phyloP scores from a whole-genome alignment of 2,797 vertebrate genomes.

The Cuniculus paca region DNA sequence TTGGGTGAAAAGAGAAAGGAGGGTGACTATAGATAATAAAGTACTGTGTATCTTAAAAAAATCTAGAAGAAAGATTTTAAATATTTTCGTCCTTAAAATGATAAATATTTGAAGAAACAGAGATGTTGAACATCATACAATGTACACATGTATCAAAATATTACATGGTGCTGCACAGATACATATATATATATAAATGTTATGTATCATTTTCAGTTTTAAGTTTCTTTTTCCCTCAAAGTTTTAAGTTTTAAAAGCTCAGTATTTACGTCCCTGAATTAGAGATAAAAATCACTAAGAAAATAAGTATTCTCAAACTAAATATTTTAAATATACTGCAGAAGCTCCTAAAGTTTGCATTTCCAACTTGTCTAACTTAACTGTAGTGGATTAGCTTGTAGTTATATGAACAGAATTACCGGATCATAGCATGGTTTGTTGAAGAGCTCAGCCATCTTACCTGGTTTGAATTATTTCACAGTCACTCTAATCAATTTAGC shows the following conservation, averaged over 20 bases:
- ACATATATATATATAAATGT: not conserved
- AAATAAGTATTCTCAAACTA: not conserved
- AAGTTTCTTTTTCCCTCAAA: too few relatives aligned
- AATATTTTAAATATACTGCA: not conserved
- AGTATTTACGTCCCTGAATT: not conserved
- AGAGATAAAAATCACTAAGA: conserved; percentile 17
- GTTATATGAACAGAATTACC: conserved; percentile 28
- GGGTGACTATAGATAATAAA: not conserved
- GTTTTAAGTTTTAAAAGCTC: not conserved
- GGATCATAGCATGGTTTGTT: not conserved
- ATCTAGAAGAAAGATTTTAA: not conserved
- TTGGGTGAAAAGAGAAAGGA: too few relatives aligned
- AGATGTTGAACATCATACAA: not conserved
- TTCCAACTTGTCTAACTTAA: not conserved
- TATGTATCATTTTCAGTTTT: not conserved
- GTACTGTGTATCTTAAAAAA: not conserved
- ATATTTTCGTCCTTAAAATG: not conserved
- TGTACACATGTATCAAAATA: not conserved
- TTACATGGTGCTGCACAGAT: not conserved
- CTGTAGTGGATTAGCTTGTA: not conserved
- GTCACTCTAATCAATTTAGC: conserved; percentile 56
- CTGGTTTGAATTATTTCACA: conserved; percentile 62
- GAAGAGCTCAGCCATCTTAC: conserved; percentile 58
- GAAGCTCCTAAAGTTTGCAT: not conserved
- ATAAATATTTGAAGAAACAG: not conserved